Evolutionary conservation across 2,113 vertebrate genomes (phyloP), one percentile per base, ranked within the genome.

Genomic region (Kryptolebias marmoratus): DNA sequence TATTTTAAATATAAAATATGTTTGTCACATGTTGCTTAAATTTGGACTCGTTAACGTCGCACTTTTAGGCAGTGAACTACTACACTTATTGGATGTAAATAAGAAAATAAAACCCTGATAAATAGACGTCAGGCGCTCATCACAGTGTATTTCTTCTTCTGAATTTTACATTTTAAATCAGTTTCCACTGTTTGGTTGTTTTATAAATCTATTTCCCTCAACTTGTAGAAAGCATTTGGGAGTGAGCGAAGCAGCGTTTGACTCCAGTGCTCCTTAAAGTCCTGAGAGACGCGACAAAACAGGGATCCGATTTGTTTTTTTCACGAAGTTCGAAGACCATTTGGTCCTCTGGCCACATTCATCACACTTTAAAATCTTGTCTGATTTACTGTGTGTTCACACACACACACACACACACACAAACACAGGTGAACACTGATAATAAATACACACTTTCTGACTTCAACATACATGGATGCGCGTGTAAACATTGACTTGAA

Each of bases 401-500:
- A 80, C 73, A 71, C 22, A 22, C 22, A 22, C 22, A 22, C 73
- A 71, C 71, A n/a, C 66, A 80, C 73, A 71, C 22, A 22, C 22
- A 22, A 22, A 22, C 52, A 79, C n/a, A 79, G 56, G 27, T 56
- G 31, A 61, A 85, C 63, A 79, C 71, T 55, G 12, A 69, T 57
- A 45, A 85, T 70, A 77, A 18, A 71, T 56, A 84, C 78, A 71
- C 62, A 22, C 32, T 64, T 57, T 56, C 68, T 64, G 65, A 75
- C 56, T 82, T 76, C 65, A 84, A 84, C 50, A 69, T 86, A 81
- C 83, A 84, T 87, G 87, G 71, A 12, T 77, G 81, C 69, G 79
- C 31, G 55, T 90, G 91, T 91, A 92, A 91, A 92, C 90, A 91
- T 85, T 77, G 84, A 88, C 86, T 52, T 5, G 84, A 77, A 84